Base-by-base conservation (phyloP, 2,113 vertebrate genomes). In the Trichechus manatus region DNA sequence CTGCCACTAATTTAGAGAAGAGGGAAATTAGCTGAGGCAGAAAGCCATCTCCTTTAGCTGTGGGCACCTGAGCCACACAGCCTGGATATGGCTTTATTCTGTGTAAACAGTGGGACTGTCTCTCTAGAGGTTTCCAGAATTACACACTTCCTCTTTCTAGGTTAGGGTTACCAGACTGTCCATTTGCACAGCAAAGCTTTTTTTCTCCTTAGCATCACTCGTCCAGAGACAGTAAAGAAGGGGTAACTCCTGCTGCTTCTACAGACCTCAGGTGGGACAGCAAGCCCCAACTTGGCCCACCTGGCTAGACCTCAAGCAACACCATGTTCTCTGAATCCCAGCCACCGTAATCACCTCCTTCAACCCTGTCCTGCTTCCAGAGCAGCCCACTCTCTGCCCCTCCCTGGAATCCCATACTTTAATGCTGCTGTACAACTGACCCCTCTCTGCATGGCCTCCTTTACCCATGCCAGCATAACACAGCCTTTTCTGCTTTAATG, bases 391-490 rank as follows among this genome's bases (percentile, higher is more conserved):
- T 36, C 42, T 77, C 25, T 5, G 5, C 10, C 2, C 19, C 27
- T 39, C 33, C 20, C 72, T 25, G 9, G n/a, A 89, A 47, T 19
- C 47, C 33, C 25, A 63, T 31, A 14, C 19, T 33, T 31, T 7
- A 22, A 17, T 44, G 59, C 27, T 80, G 33, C 42, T 78, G 42
- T 27, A 59, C 5, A 6, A 3, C 39, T 36, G 20, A 61, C 10
- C 70, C n/a, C 39, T 15, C 11, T 70, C 33, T 75, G 25, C 29
- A 31, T 3, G 2, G 0, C 39, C 27, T 64, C 39, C 70, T 68
- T 3, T 1, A 10, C 11, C 56, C n/a, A 0, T 5, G 72, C 9
- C 47, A n/a, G 2, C 15, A 7, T 25, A 72, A 20, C 44, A 19
- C 9, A 20, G 8, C 20, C 47, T 14, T 81, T 90, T 80, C 87